A percentile compares a stretch with the other conserved stretches of the same genome.
These are phyloP conservation scores for Pseudococcus longispinus DNA, from an alignment of 2,888 invertebrate species.

Conservation along the genomic window DNA sequence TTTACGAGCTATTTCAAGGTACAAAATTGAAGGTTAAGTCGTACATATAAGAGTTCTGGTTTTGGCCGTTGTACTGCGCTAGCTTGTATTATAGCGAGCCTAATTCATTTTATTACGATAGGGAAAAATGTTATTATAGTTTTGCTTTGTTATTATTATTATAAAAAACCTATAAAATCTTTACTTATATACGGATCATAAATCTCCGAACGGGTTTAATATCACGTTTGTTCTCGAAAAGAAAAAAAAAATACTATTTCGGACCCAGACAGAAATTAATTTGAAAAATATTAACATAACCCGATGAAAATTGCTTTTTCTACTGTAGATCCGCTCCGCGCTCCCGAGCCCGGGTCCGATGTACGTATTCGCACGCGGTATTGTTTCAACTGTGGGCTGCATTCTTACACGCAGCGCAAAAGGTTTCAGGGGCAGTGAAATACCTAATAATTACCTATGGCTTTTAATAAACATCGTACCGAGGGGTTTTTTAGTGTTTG, in stretches of 20 bases:
- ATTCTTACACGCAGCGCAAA: not conserved
- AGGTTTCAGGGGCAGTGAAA: not conserved
- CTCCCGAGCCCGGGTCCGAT: not conserved
- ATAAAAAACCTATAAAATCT: conserved; percentile 55
- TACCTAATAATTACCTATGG: not conserved
- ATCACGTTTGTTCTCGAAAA: conserved; percentile 53
- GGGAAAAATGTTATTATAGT: conserved; percentile 38
- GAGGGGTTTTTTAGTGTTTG: not conserved
- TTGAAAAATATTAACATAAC: conserved; percentile 57
- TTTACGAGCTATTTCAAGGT: conserved; percentile 55
- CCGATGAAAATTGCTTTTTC: conserved; percentile 50
- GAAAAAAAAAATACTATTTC: conserved; percentile 48
- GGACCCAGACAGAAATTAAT: conserved; percentile 56
- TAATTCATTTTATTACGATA: conserved; percentile 56
- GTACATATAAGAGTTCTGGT: conserved; percentile 44
- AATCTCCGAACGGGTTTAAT: conserved; percentile 56
- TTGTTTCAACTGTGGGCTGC: not conserved
- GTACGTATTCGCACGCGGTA: not conserved
- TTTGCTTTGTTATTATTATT: conserved; percentile 55
- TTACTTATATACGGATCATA: conserved; percentile 55
- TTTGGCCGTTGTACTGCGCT: conserved; percentile 55
- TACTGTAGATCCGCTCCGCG: not conserved
- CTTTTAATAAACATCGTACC: not conserved
- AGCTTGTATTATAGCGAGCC: conserved; percentile 51
- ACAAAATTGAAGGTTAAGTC: conserved; percentile 54